phyloP scores from a whole-genome alignment of 2,113 vertebrate genomes.

The Dunckerocampus dactyliophorus region DNA sequence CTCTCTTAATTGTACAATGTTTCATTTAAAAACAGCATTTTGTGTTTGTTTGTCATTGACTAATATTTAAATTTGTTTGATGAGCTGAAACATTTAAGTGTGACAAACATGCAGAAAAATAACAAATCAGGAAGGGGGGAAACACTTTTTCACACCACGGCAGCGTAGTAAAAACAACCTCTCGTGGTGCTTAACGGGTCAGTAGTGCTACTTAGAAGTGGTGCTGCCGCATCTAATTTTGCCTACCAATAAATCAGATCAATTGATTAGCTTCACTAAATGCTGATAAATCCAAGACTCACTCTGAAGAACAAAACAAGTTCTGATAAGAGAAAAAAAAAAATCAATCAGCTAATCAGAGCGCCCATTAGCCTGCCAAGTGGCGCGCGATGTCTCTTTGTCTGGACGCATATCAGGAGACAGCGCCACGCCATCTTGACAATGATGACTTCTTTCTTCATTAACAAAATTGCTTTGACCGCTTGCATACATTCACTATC shows the following conservation, averaged over 20 bases:
- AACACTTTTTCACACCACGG: no score
- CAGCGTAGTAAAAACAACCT: no score
- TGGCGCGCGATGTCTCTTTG: slow-evolving; percentile 21
- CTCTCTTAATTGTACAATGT: no score
- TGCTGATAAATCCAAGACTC: slow-evolving; percentile 38
- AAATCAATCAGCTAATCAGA: slow-evolving; percentile 54
- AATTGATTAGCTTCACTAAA: slow-evolving; percentile 46
- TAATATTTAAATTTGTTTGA: no score
- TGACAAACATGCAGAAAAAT: no score
- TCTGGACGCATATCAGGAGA: slow-evolving; percentile 32
- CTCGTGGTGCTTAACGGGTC: not conserved
- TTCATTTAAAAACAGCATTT: no score
- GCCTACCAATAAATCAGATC: slow-evolving; percentile 31
- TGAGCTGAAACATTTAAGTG: no score
- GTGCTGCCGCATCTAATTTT: slow-evolving; percentile 17
- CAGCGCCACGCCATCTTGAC: slow-evolving; percentile 22
- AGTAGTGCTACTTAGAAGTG: not conserved
- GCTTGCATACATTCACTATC: slow-evolving; percentile 10
- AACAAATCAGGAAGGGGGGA: no score
- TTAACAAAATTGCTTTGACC: slow-evolving; percentile 41
- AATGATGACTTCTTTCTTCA: slow-evolving; percentile 30
- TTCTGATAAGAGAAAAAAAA: slow-evolving; percentile 48
- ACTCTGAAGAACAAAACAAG: slow-evolving; percentile 46
- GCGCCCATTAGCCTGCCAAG: slow-evolving; percentile 27
- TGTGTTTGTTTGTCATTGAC: no score